A percentile compares a stretch with the other conserved stretches of the same genome.
Evolutionary conservation across 2,113 vertebrate species (phyloP).

Genomic region (Plectropomus leopardus): DNA sequence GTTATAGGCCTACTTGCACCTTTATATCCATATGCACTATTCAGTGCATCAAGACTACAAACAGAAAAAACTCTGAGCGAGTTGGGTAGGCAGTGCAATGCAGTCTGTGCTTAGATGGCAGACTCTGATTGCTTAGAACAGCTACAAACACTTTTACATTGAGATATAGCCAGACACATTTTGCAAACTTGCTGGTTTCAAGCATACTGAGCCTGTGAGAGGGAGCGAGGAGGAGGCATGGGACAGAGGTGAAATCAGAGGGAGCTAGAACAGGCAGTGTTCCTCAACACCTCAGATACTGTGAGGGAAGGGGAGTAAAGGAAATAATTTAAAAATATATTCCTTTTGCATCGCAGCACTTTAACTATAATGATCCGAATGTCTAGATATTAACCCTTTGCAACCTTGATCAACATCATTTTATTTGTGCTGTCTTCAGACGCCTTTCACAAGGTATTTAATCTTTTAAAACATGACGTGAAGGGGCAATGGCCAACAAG

Average conservation of each 20-base stretch:
- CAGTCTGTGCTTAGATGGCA: conserved; percentile 1
- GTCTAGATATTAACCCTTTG: conserved; percentile 22
- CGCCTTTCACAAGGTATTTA: too few species aligned
- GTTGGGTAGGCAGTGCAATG: conserved; percentile 1
- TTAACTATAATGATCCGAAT: not conserved
- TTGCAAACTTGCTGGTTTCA: not conserved
- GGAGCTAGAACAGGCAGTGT: not conserved
- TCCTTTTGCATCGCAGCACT: not conserved
- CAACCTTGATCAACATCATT: too few species aligned
- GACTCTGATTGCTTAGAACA: conserved; percentile 6
- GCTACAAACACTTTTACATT: conserved; percentile 17
- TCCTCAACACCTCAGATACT: not conserved
- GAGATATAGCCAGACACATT: not conserved
- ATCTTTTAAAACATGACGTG: too few species aligned
- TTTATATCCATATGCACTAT: too few species aligned
- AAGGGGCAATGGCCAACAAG: too few species aligned
- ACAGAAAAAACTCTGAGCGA: not conserved
- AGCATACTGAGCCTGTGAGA: not conserved
- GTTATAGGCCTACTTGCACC: too few species aligned
- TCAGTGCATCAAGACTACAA: not conserved
- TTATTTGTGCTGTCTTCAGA: too few species aligned
- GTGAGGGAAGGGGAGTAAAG: not conserved
- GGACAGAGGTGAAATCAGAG: conserved; percentile 21
- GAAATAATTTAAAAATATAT: not conserved
- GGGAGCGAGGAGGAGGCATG: not conserved